Evolutionary conservation across 2,888 invertebrate genomes (phyloP).

Genomic region (Xestobium rufovillosum): DNA sequence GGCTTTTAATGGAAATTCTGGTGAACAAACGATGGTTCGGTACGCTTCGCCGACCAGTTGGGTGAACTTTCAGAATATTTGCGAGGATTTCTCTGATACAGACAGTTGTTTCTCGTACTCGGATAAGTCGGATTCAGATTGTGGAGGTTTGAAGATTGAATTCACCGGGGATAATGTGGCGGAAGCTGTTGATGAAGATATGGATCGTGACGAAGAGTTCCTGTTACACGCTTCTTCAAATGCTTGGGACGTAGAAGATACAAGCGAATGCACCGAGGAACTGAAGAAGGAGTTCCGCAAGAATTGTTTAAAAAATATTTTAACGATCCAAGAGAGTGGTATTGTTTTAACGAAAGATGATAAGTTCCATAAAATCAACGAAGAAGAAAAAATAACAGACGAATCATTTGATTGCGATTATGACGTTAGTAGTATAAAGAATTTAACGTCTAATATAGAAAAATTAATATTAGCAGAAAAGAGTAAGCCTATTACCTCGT

Average conservation of each 20-base stretch:
- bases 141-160: slow-evolving; percentile 64
- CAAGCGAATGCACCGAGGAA: slow-evolving; percentile 37
- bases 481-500: not conserved
- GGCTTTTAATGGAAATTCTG: slow-evolving; percentile 51
- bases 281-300: slow-evolving; percentile 46
- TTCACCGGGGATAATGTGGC: slow-evolving; percentile 80
- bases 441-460: slow-evolving; percentile 10
- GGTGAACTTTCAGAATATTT: slow-evolving; percentile 34
- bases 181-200: slow-evolving; percentile 65
- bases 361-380: slow-evolving; percentile 26
- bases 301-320: slow-evolving; percentile 38
- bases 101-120: slow-evolving; percentile 46
- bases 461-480: too few relatives aligned
- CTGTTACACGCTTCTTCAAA: slow-evolving; percentile 31
- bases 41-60: slow-evolving; percentile 52
- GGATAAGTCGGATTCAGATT: slow-evolving; percentile 44
- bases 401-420: slow-evolving; percentile 25
- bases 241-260: slow-evolving; percentile 35
- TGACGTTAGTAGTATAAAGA: slow-evolving; percentile 27
- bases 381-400: slow-evolving; percentile 17
- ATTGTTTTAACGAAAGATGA: slow-evolving; percentile 33
- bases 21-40: slow-evolving; percentile 43
- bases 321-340: slow-evolving; percentile 35
- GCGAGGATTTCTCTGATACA: slow-evolving; percentile 48
- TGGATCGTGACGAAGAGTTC: slow-evolving; percentile 30